Evolutionary conservation across 2,797 vertebrate genomes (phyloP).

Genomic region (Poecilia gillii): DNA sequence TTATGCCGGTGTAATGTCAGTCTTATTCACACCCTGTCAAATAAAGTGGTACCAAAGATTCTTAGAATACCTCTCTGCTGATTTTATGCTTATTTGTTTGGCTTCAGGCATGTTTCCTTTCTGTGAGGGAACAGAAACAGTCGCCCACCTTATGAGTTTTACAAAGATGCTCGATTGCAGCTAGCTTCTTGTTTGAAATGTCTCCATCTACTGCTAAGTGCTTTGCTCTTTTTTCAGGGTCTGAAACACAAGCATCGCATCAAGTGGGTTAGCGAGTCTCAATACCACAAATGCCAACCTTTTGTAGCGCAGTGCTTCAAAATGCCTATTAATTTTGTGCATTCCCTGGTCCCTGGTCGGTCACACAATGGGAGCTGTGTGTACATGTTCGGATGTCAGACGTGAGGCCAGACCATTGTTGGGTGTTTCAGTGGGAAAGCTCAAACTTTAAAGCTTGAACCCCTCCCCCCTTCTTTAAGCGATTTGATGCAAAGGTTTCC

Average conservation of each 20-base stretch:
- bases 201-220: not conserved
- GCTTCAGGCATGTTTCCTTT: not conserved
- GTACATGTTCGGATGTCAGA: not conserved
- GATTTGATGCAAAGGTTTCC: slow-evolving; percentile 10
- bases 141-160: not conserved
- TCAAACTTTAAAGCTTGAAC: not conserved
- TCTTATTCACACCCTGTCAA: too few species aligned
- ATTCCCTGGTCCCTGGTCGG: not conserved
- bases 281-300: not conserved
- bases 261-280: not conserved
- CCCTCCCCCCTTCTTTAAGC: not conserved
- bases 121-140: not conserved
- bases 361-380: not conserved
- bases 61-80: not conserved
- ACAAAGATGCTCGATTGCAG: not conserved
- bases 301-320: not conserved
- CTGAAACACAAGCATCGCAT: not conserved
- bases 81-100: not conserved
- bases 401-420: slow-evolving; percentile 9
- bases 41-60: not conserved
- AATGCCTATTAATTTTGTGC: not conserved
- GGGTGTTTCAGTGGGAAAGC: not conserved
- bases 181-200: not conserved
- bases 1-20: too few species aligned
- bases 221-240: not conserved